Evolutionary conservation across 1,140 invertebrate genomes (phyloP).

Genomic region (Cotesia vestalis): DNA sequence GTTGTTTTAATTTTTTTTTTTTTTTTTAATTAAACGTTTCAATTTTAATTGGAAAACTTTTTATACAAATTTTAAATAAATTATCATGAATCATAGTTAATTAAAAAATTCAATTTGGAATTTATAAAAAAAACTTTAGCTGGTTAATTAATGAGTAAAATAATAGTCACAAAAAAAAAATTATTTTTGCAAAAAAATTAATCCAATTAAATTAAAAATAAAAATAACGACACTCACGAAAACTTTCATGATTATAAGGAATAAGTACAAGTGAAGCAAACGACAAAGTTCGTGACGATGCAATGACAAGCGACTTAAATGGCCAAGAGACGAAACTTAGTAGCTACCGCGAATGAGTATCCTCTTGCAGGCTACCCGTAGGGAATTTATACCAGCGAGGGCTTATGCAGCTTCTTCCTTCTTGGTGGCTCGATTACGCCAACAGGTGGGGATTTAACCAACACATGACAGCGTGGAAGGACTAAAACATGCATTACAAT

Average conservation of each 20-base stretch:
- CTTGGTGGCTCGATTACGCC: conserved; percentile 29
- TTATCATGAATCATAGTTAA: too few species aligned
- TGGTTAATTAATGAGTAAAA: too few species aligned
- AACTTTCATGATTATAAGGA: conserved; percentile 46
- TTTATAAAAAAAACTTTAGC: too few species aligned
- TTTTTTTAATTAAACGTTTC: background rate
- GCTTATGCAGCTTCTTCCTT: conserved; percentile 38
- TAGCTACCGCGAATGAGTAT: conserved; percentile 27
- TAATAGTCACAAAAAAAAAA: background rate
- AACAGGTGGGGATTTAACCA: background rate
- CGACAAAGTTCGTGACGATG: conserved; percentile 27
- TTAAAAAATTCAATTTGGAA: background rate
- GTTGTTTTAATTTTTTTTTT: background rate
- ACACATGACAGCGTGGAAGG: background rate
- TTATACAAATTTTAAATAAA: too few species aligned
- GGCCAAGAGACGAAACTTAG: conserved; percentile 22
- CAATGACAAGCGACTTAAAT: conserved; percentile 2
- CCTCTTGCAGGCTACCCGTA: conserved; percentile 32
- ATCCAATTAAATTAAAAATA: background rate
- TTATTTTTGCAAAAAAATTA: conserved; percentile 13
- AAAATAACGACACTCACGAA: conserved; percentile 45
- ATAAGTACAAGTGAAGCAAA: conserved; percentile 37
- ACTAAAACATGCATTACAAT: conserved; percentile 1
- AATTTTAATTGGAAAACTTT: too few species aligned
- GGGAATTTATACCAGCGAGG: conserved; percentile 49